Evolutionary conservation across 2,888 invertebrate genomes (phyloP).

Genomic region (Temnothorax unifasciatus): DNA sequence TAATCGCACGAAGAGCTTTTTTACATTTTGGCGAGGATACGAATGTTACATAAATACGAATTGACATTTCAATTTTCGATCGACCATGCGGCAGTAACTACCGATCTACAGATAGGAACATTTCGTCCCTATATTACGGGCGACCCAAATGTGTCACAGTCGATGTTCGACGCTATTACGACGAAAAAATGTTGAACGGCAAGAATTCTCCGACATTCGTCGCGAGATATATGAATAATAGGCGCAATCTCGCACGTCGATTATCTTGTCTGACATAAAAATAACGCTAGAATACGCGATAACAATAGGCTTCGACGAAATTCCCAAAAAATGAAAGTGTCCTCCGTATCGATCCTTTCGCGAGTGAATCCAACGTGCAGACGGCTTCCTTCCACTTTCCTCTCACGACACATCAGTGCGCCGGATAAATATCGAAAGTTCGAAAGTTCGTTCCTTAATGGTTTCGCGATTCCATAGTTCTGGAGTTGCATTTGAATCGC

Average conservation of each 20-base stretch:
- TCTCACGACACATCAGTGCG: conserved; percentile 32
- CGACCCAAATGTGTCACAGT: conserved; percentile 26
- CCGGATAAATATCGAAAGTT: conserved; percentile 64
- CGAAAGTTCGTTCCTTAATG: conserved; percentile 71
- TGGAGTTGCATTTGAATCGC: conserved; percentile 55
- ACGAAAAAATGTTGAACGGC: conserved; percentile 11
- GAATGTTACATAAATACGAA: conserved; percentile 34
- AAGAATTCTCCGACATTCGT: not conserved
- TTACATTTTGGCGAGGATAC: conserved; percentile 38
- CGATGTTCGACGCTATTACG: conserved; percentile 28
- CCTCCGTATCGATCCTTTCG: conserved; percentile 50
- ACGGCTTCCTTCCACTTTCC: conserved; percentile 38
- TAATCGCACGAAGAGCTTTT: conserved; percentile 57
- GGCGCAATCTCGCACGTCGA: not conserved
- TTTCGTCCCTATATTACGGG: conserved; percentile 16
- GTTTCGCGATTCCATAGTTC: conserved; percentile 65
- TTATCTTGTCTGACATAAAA: conserved; percentile 21
- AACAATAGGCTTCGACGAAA: not conserved
- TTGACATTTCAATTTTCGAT: conserved; percentile 40
- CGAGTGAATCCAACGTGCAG: conserved; percentile 47
- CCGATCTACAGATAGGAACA: conserved; percentile 21
- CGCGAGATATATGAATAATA: conserved; percentile 12
- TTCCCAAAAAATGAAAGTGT: conserved; percentile 13
- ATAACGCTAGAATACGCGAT: not conserved
- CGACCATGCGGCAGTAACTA: conserved; percentile 42